Evolutionary conservation across 2,113 vertebrate species (phyloP), one percentile per base, ranked within the genome.

Genomic region (Lophius piscatorius): DNA sequence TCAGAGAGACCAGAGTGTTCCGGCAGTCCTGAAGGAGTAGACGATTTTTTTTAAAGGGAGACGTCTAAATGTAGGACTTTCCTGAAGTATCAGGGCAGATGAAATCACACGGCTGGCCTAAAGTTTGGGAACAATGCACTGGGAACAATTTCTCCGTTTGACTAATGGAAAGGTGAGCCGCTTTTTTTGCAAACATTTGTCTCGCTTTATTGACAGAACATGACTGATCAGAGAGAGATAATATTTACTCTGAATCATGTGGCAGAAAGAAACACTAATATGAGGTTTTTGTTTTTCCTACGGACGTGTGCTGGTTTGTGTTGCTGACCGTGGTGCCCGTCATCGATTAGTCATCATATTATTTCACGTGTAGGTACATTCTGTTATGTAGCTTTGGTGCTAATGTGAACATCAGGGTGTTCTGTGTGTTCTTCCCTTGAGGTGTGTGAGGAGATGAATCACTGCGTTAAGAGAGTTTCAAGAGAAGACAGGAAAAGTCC

Each of bases 101-200:
- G 64, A 74, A 39, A 57, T 29, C 14, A 24, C 4, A 46, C 54
- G 21, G 49, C 24, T n/a, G 13, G 8, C 3, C 5, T 22, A 56
- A 38, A 20, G 4, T 44, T 23, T 49, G 39, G 65, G 31, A 52
- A 70, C 61, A 74, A 93, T 94, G 90, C 89, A 89, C 74, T 92
- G 92, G 87, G 91, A 94, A 68, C 83, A 92, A 9, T 16, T 88
- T 10, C 70, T 90, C 44, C 90, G 78, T 44, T 78, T 80, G 40
- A 76, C 64, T 3, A 90, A 88, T 63, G 87, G 65, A 63, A 84
- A 92, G 90, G 93, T 93, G 85, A 87, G 91, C 10, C 17, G 22
- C 5, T 22, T 48, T 68, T 42, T 39, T 18, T 10, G 20, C n/a
- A 2, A 10, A 17, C 2, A 12, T 38, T 46, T 8, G 5, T 10